Conservation (phyloP, 2,113 vertebrate genomes). For the Danio rerio region DNA sequence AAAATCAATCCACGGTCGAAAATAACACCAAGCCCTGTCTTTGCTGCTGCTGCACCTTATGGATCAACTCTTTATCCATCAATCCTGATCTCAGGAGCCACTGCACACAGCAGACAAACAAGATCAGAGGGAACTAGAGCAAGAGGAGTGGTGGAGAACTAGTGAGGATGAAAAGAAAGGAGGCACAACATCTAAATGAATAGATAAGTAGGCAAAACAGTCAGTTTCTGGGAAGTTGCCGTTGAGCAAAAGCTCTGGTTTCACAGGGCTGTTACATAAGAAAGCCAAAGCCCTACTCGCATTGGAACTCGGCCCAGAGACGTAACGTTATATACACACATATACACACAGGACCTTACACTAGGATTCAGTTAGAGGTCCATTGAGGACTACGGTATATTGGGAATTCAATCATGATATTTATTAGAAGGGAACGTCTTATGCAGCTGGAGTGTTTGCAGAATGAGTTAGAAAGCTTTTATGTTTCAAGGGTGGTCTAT, state of each 20-base stretch:
- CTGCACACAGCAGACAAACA: no score
- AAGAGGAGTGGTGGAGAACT: no score
- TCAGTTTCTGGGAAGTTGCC: no score
- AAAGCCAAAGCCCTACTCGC: conserved; percentile 27
- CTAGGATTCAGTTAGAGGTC: conserved; percentile 20
- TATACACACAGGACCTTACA: neutral
- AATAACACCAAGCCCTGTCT: no score
- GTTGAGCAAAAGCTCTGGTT: conserved; percentile 53
- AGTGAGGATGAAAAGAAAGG: no score
- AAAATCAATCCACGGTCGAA: no score
- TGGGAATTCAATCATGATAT: conserved; percentile 12
- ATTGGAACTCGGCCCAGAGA: conserved; percentile 20
- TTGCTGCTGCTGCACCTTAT: no score
- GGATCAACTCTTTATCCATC: no score
- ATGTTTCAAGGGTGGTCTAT: conserved; percentile 26
- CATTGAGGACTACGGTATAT: neutral
- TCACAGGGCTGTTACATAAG: conserved; percentile 56
- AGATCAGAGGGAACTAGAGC: no score
- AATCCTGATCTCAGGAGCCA: no score
- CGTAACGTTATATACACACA: neutral
- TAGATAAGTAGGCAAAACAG: no score
- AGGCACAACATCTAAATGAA: no score
- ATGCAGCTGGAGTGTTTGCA: neutral
- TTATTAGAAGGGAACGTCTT: neutral
- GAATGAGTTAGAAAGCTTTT: neutral